Percentiles rank a stretch among this genome's conserved stretches.
Evolutionary conservation across 1,140 invertebrate species (phyloP).

Genomic region (Leptinotarsa defecta): DNA sequence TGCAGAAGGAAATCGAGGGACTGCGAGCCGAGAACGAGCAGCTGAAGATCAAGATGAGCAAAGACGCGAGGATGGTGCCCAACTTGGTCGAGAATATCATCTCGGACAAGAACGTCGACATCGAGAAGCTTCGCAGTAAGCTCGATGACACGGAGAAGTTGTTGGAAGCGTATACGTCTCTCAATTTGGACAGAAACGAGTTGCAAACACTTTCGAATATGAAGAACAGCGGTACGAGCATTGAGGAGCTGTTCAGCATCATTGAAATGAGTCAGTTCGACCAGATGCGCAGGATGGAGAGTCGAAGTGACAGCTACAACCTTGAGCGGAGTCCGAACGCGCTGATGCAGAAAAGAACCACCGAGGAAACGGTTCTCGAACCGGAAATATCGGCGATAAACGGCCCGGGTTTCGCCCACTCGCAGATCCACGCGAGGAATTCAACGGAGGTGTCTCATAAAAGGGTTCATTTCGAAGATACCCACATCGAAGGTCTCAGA

Average conservation of each 20-base stretch:
- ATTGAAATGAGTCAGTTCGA: constrained; percentile 43
- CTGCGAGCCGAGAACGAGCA: constrained; percentile 62
- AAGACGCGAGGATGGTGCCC: constrained; percentile 58
- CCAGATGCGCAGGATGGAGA: constrained; percentile 56
- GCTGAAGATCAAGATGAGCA: constrained; percentile 59
- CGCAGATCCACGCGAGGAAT: constrained; percentile 30
- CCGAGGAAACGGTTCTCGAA: constrained; percentile 58
- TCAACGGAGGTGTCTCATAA: constrained; percentile 50
- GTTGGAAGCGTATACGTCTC: constrained; percentile 56
- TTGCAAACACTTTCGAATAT: constrained; percentile 48
- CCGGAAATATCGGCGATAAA: constrained; percentile 50
- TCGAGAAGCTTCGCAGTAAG: constrained; percentile 65
- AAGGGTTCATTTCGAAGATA: constrained; percentile 51
- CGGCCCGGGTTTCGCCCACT: constrained; percentile 26
- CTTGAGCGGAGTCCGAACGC: constrained; percentile 22
- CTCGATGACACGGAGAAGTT: constrained; percentile 60
- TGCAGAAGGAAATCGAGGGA: constrained; percentile 62
- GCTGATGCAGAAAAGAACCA: constrained; percentile 55
- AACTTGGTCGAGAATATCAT: constrained; percentile 67
- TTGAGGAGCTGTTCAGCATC: constrained; percentile 39
- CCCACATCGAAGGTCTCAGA: constrained; percentile 26
- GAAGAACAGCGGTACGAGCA: constrained; percentile 50
- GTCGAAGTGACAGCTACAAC: constrained; percentile 32
- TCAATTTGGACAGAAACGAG: constrained; percentile 63
- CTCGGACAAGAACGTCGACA: constrained; percentile 71